Percentiles rank a stretch among this genome's conserved stretches.
These are phyloP conservation scores for Pelochelys cantorii DNA, from an alignment of 2,797 vertebrate genomes.

Conservation along the genomic window DNA sequence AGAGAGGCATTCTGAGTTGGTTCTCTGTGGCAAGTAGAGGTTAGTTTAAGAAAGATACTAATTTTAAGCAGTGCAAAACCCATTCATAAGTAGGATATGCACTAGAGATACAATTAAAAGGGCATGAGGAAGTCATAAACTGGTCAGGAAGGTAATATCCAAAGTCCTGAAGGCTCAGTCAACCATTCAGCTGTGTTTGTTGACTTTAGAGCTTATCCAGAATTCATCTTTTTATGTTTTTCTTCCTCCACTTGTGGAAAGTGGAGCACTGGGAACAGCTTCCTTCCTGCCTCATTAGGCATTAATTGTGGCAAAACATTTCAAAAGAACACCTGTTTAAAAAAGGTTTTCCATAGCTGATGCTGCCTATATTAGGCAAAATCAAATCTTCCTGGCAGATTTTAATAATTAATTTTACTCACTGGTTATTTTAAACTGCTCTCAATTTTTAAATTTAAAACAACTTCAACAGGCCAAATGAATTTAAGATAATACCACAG, in stretches of 20 bases:
- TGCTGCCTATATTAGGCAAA: not conserved
- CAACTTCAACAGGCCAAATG: too few species aligned
- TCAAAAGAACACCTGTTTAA: conserved; percentile 21
- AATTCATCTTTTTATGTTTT: not conserved
- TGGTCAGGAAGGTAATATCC: not conserved
- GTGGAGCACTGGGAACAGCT: conserved; percentile 29
- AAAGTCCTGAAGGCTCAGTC: not conserved
- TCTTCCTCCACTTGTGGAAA: conserved; percentile 10
- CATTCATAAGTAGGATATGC: not conserved
- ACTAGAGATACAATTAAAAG: not conserved
- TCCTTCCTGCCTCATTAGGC: conserved; percentile 37
- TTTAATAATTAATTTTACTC: not conserved
- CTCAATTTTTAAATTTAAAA: not conserved
- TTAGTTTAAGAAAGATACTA: not conserved
- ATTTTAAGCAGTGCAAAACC: not conserved
- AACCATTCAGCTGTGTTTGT: not conserved
- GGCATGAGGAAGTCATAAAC: not conserved
- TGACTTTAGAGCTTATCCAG: not conserved
- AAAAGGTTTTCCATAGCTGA: not conserved
- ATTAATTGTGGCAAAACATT: conserved; percentile 2
- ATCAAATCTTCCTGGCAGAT: not conserved
- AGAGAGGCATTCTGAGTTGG: not conserved
- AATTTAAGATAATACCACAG: not conserved
- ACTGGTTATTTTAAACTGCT: not conserved
- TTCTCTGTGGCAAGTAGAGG: not conserved